Base-by-base conservation (phyloP, 2,888 invertebrate species). In the Pyrgus malvae region DNA sequence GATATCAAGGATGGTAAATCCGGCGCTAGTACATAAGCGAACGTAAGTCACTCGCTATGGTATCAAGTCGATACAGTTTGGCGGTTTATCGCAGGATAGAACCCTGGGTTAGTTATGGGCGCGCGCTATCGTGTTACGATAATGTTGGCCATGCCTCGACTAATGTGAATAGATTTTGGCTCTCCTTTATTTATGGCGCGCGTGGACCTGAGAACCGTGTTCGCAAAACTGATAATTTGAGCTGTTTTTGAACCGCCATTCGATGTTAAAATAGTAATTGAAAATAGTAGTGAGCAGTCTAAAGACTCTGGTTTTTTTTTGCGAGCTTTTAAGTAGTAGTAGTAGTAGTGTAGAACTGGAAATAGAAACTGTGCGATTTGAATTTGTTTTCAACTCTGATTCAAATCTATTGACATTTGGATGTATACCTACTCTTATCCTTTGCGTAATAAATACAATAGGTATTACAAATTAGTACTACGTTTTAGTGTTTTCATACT, bases 21-120 rank as follows among this genome's bases (percentile, higher is more conserved):
- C 21, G 21, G 38, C 38, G 2, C 38, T 49, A 54, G 51, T 56
- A 55, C 48, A 51, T 51, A 50, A n/a, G 40, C 23, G 41, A 33
- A 48, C 59, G 59, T 65, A 62, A 64, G 44, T 65, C 64, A 62
- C 54, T 60, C 59, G 62, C 57, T 61, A 82, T 82, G 70, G 79
- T 86, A 85, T 86, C 83, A 70, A 68, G 63, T 72, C 76, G 81
- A 83, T 84, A 83, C 75, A 77, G 81, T 80, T 83, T 76, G 73
- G 70, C 74, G 75, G 74, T 78, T 78, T 84, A 84, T 86, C 83
- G 71, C 31, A 65, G 76, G 77, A 80, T 76, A 79, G 81, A 77
- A 78, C 63, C 61, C 57, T 54, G 58, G 62, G 50, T 48, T 79
- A 83, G 74, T 84, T 83, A 83, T 82, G 82, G 74, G 66, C 66